A percentile compares a stretch with the other conserved stretches of the same genome.
phyloP scores from a whole-genome alignment of 1,140 invertebrate species.

The Microplitis demolitor region DNA sequence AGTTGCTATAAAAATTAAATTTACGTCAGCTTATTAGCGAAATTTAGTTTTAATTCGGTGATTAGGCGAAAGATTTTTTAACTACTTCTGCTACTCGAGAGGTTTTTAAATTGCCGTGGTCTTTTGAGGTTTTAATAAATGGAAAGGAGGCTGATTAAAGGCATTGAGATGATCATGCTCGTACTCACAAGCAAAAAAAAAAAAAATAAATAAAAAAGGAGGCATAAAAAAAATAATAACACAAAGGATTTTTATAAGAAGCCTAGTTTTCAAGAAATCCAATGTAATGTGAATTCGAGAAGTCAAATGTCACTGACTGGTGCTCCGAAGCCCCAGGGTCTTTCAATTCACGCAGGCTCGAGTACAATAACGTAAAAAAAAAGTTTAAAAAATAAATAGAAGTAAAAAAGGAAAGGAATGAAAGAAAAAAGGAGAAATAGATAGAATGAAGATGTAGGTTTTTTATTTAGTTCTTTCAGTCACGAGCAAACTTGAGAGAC shows the following conservation, averaged over 20 bases:
- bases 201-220: too few relatives aligned
- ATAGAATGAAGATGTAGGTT: neutral
- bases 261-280: neutral
- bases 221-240: neutral
- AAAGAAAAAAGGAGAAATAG: neutral
- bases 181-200: too few relatives aligned
- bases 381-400: neutral
- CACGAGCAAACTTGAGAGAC: neutral
- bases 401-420: neutral
- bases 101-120: neutral
- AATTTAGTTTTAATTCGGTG: neutral
- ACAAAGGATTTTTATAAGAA: neutral
- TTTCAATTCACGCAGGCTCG: neutral
- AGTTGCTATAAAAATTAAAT: neutral
- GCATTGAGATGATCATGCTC: too few relatives aligned
- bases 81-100: neutral
- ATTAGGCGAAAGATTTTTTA: neutral
- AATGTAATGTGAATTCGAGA: constrained; percentile 5
- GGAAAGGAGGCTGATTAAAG: too few relatives aligned
- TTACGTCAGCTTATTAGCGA: neutral
- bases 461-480: neutral
- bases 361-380: neutral
- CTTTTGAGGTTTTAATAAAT: too few relatives aligned
- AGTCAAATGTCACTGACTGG: neutral
- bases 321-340: neutral